These are phyloP conservation scores for Gallinago stenura DNA, from an alignment of 2,797 vertebrate genomes.

Conservation along the genomic window DNA sequence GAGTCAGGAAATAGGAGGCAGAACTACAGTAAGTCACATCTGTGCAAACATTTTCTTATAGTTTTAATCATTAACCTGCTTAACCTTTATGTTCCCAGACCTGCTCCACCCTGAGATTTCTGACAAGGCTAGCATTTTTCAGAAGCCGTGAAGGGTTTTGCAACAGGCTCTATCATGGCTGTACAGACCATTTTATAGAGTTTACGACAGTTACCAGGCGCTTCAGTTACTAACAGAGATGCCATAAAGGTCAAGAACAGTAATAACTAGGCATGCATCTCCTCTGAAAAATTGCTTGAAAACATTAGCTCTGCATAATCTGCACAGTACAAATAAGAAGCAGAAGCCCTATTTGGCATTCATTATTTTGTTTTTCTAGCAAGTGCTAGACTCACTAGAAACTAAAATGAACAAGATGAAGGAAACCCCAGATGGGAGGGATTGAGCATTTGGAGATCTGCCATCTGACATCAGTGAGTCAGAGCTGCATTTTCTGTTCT, in stretches of 20 bases:
- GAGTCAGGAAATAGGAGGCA: neutral
- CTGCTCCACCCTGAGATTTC: conserved; percentile 27
- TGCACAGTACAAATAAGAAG: neutral
- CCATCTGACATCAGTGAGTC: neutral
- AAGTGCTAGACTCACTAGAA: conserved; percentile 6
- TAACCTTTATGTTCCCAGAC: neutral
- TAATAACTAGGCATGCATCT: neutral
- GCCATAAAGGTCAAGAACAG: neutral
- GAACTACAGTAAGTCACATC: neutral
- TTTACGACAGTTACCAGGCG: neutral
- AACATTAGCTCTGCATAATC: neutral
- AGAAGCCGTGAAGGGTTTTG: neutral
- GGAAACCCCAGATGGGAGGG: conserved; percentile 26
- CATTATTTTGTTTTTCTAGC: conserved; percentile 39
- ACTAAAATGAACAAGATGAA: conserved; percentile 37
- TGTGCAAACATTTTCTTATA: neutral
- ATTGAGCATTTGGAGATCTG: conserved; percentile 13
- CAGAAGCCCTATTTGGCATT: neutral
- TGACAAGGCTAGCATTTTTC: conserved; percentile 16
- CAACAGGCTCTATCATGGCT: neutral
- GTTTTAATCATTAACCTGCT: conserved; percentile 31
- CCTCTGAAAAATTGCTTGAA: neutral
- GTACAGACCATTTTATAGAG: neutral
- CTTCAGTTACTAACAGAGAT: neutral
- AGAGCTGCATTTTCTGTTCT: neutral